Percentiles rank a stretch among this genome's conserved stretches.
These are phyloP conservation scores for Heteromormyrus szaboi DNA, from an alignment of 2,797 vertebrate genomes.

Conservation along the genomic window DNA sequence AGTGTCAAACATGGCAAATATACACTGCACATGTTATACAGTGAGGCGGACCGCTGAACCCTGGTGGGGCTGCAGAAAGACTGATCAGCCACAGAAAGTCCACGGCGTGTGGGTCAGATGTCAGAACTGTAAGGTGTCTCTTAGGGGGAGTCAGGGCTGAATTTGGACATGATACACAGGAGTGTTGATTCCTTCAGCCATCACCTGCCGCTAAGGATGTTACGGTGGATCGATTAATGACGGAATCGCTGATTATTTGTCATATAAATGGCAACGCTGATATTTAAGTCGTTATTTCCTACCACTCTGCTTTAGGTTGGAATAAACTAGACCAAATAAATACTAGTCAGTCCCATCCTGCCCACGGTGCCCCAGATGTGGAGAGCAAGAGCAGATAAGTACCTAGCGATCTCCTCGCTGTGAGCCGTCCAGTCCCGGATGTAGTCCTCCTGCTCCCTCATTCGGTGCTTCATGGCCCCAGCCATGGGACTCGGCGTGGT, in stretches of 20 bases:
- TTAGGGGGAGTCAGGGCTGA: neutral
- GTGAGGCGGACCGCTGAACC: neutral
- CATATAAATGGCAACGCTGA: neutral
- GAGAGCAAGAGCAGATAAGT: conserved; percentile 39
- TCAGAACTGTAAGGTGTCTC: neutral
- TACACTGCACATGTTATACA: neutral
- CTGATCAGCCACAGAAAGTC: neutral
- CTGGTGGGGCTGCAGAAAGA: neutral
- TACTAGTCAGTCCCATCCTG: neutral
- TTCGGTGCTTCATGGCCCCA: conserved; percentile 77
- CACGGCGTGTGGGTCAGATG: neutral
- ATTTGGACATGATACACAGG: neutral
- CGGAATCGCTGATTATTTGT: neutral
- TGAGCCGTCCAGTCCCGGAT: conserved; percentile 97
- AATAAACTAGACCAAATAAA: neutral
- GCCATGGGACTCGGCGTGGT: conserved; percentile 60
- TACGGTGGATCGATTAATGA: neutral
- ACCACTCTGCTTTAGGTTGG: neutral
- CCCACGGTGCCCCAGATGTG: neutral
- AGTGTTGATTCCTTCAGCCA: neutral
- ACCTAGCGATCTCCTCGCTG: conserved; percentile 98
- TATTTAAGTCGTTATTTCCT: neutral
- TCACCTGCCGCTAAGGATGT: neutral
- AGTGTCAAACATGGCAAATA: neutral
- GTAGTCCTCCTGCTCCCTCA: conserved; percentile 96